Evolutionary conservation across 2,888 invertebrate species (phyloP), one percentile per base, ranked within the genome.

Genomic region (Hypomecis punctinalis): DNA sequence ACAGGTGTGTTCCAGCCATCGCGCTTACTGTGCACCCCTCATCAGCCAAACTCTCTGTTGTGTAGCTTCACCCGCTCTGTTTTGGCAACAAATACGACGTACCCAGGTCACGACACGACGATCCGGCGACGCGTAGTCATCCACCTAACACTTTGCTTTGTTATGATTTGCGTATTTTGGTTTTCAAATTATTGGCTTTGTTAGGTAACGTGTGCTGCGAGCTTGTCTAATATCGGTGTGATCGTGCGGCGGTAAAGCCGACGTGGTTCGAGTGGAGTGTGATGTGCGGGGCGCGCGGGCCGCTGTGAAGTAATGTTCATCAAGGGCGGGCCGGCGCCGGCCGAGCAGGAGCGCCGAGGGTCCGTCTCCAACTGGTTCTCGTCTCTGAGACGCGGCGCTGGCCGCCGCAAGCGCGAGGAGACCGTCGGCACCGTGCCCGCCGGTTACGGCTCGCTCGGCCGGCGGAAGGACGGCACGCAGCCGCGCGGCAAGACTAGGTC

Each of bases 351-450:
- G 83, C 94, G 95, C 75, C 95, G 95, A 71, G 95, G 95, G 76
- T 95, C 95, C 74, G 95, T 96, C 67, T 94, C 95, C 74, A 96
- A 95, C 86, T 97, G 97, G 97, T 97, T 97, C 88, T 96, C 96
- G 71, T 97, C 97, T 69, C 85, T 97, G 82, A 95, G 96, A 76
- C 94, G 97, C 72, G 85, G 94, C 87, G 85, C 78, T 58, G 87
- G 91, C 55, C 84, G 93, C 60, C 88, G 93, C 67, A 89, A 91
- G 77, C 89, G 91, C 52, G 91, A 93, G 73, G 90, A 92, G 68
- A 76, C 79, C 66, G 81, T 84, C 53, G 81, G 40, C 33, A 10
- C 85, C 46, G 86, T 85, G 45, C 89, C 91, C 8, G 68, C 88
- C 11, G 84, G 84, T 75, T 94, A 95, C 78, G 94, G 94, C 69